Evolutionary conservation across 2,888 invertebrate genomes (phyloP).

Genomic region (Xestia rhomboidea): DNA sequence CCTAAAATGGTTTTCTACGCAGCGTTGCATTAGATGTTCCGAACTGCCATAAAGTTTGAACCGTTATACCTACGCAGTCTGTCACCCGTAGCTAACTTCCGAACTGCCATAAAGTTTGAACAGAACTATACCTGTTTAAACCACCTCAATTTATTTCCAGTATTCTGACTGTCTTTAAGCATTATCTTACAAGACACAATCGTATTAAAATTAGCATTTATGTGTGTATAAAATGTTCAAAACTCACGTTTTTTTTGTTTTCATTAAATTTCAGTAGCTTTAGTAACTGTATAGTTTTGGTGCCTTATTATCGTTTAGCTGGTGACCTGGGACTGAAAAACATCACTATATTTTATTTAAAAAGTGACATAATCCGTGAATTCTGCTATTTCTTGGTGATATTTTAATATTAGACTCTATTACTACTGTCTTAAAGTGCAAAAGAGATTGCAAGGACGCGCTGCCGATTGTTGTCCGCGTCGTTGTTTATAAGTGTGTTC

Average conservation of each 20-base stretch:
- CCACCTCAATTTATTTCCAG: neutral
- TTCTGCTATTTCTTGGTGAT: too few species aligned
- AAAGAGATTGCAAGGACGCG: neutral
- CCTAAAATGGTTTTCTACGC: neutral
- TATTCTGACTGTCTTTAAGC: slow-evolving; percentile 12
- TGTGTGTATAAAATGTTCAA: slow-evolving; percentile 46
- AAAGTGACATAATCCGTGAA: neutral
- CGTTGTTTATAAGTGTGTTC: neutral
- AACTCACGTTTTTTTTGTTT: slow-evolving; percentile 8
- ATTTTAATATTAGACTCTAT: slow-evolving; percentile 19
- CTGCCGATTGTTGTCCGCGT: too few species aligned
- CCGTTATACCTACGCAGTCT: neutral
- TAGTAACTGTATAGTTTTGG: slow-evolving; percentile 61
- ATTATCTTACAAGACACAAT: slow-evolving; percentile 15
- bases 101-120: neutral
- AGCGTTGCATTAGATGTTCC: neutral
- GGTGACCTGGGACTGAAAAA: slow-evolving; percentile 31
- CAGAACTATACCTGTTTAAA: neutral
- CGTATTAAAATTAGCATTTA: slow-evolving; percentile 58
- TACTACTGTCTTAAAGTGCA: neutral
- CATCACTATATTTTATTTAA: neutral
- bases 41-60: neutral
- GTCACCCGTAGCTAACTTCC: too few species aligned
- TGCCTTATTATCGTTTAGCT: slow-evolving; percentile 66
- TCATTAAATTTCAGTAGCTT: slow-evolving; percentile 41